These are phyloP conservation scores for Paraescarpia echinospica DNA, from an alignment of 1,140 invertebrate species.

Conservation along the genomic window DNA sequence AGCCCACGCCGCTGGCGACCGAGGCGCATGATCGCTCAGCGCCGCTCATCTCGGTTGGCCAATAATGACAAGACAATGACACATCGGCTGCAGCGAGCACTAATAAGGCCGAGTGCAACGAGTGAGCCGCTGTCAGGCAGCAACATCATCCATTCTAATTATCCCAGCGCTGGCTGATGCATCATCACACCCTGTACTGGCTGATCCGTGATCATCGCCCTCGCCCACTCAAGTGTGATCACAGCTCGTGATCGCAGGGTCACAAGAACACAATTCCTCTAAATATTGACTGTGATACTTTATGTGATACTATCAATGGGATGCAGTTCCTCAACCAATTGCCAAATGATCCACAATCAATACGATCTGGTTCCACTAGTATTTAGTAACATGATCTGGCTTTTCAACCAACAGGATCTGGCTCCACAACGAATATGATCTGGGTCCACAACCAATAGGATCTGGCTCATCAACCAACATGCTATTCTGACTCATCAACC, in stretches of 20 bases:
- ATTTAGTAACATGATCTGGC: background rate
- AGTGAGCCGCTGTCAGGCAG: background rate
- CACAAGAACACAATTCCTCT: background rate
- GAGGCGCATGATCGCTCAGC: background rate
- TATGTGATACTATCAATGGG: background rate
- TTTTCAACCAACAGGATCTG: background rate
- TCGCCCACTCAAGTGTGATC: background rate
- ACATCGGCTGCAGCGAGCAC: background rate
- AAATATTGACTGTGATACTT: background rate
- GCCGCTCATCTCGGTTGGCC: background rate
- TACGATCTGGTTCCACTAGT: background rate
- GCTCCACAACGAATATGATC: background rate
- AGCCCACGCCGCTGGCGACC: background rate
- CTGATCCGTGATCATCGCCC: background rate
- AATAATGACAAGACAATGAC: slow-evolving; percentile 1
- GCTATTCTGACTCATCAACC: too few relatives aligned
- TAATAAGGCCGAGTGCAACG: background rate
- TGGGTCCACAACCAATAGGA: background rate
- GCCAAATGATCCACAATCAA: background rate
- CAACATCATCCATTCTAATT: slow-evolving; percentile 1
- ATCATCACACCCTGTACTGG: background rate
- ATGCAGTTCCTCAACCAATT: background rate
- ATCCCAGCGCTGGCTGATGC: background rate
- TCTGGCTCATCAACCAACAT: background rate
- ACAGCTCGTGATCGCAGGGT: background rate